These are phyloP conservation scores for Polydesmus complanatus DNA, from an alignment of 2,888 invertebrate species.

Conservation along the genomic window DNA sequence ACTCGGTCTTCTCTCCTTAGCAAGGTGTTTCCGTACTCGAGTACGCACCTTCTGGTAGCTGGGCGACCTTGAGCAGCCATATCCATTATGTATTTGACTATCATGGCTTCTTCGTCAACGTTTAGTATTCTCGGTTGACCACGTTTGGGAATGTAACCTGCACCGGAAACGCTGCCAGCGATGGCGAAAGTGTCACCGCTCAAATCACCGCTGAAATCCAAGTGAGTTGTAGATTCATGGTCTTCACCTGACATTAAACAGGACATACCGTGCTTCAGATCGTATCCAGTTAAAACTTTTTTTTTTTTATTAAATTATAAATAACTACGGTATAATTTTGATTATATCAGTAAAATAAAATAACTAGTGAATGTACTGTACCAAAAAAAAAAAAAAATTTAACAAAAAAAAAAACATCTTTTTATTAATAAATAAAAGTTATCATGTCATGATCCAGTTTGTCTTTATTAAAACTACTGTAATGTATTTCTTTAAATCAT, in stretches of 20 bases:
- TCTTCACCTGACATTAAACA: neutral
- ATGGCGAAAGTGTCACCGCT: neutral
- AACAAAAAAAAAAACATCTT: neutral
- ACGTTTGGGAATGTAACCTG: slow-evolving; percentile 17
- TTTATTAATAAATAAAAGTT: too few relatives aligned
- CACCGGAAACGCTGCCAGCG: neutral
- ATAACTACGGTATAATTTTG: too few relatives aligned
- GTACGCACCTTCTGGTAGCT: slow-evolving; percentile 18
- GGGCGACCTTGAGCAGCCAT: slow-evolving; percentile 18
- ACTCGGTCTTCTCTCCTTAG: slow-evolving; percentile 18
- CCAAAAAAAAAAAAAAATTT: too few relatives aligned
- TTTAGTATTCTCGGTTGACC: slow-evolving; percentile 19
- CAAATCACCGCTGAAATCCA: neutral
- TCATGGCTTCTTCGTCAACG: slow-evolving; percentile 18
- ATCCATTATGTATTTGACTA: slow-evolving; percentile 19
- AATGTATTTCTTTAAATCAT: too few relatives aligned
- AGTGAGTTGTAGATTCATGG: neutral
- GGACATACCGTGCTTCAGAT: neutral
- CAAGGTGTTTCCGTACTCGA: slow-evolving; percentile 19
- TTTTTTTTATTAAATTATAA: too few relatives aligned
- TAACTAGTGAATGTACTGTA: too few relatives aligned
- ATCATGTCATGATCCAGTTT: too few relatives aligned
- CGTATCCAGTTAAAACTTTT: neutral
- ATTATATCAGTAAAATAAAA: too few relatives aligned
- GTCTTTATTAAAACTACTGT: too few relatives aligned